Conservation (phyloP, 2,797 vertebrate species). For the Mallotus villosus region DNA sequence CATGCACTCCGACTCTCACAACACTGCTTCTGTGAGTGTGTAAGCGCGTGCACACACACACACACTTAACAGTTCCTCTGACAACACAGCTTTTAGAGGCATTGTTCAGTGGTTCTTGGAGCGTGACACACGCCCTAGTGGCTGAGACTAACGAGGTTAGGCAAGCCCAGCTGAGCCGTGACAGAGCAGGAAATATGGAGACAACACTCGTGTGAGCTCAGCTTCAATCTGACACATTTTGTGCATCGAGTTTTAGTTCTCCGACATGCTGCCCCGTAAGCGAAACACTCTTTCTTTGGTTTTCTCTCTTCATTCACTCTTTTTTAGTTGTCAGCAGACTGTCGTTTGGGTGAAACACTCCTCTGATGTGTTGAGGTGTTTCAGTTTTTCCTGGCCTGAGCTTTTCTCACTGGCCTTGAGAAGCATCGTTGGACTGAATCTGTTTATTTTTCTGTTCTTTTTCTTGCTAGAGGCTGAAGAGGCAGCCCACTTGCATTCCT, state of each 20-base stretch:
- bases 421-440: conserved; percentile 37
- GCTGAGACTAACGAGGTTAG: conserved; percentile 60
- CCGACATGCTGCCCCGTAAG: conserved; percentile 44
- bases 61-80: not conserved
- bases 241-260: conserved; percentile 44
- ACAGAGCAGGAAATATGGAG: conserved; percentile 69
- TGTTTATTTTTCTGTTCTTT: conserved; percentile 8
- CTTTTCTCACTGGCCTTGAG: conserved; percentile 40
- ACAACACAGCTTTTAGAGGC: conserved; percentile 32
- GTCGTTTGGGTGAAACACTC: conserved; percentile 11
- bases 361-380: conserved; percentile 40
- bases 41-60: not conserved
- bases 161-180: conserved; percentile 67
- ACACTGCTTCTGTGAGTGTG: conserved; percentile 23
- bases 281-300: conserved; percentile 23
- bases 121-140: conserved; percentile 44
- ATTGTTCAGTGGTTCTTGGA: conserved; percentile 37
- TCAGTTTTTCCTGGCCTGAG: conserved; percentile 37
- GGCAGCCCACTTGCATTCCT: conserved; percentile 10
- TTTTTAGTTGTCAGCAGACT: conserved; percentile 4
- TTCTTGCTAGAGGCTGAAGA: conserved; percentile 21
- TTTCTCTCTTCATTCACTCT: too few relatives aligned
- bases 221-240: conserved; percentile 44
- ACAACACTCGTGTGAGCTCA: conserved; percentile 54
- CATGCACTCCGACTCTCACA: conserved; percentile 22